Percentiles rank a stretch among this genome's conserved stretches.
These are phyloP conservation scores for Pseudochromis fuscus DNA, from an alignment of 2,797 vertebrate genomes.

Conservation along the genomic window DNA sequence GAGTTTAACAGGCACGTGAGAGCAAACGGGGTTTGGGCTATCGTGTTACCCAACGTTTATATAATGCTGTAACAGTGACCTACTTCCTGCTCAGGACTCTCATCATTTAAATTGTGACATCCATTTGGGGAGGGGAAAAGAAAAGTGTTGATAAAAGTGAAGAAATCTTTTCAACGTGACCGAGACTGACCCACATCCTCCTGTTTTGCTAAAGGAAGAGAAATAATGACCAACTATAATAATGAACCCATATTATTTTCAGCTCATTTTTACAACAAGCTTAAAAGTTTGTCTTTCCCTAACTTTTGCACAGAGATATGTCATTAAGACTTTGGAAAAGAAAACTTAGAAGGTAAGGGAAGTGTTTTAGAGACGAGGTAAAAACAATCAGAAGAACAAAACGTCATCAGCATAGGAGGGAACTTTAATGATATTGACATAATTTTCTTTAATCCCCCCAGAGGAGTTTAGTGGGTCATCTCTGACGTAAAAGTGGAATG, in stretches of 20 bases:
- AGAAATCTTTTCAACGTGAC: constrained; percentile 19
- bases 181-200: constrained; percentile 44
- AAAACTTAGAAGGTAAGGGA: background rate
- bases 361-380: background rate
- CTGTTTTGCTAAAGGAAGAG: constrained; percentile 8
- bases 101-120: constrained; percentile 54
- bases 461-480: constrained; percentile 65
- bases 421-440: constrained; percentile 34
- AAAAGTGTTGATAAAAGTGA: constrained; percentile 28
- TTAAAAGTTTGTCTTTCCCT: background rate
- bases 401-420: background rate
- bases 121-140: background rate
- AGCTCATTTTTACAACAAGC: background rate
- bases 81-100: constrained; percentile 58
- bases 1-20: constrained; percentile 60
- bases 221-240: constrained; percentile 2
- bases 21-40: constrained; percentile 59
- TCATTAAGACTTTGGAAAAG: background rate
- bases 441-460: constrained; percentile 30
- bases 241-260: background rate
- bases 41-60: constrained; percentile 67
- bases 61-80: constrained; percentile 75
- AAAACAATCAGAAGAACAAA: too few relatives aligned
- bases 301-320: background rate
- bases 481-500: constrained; percentile 51